These are phyloP conservation scores for Uria lomvia DNA, from an alignment of 2,113 vertebrate genomes.

Conservation along the genomic window DNA sequence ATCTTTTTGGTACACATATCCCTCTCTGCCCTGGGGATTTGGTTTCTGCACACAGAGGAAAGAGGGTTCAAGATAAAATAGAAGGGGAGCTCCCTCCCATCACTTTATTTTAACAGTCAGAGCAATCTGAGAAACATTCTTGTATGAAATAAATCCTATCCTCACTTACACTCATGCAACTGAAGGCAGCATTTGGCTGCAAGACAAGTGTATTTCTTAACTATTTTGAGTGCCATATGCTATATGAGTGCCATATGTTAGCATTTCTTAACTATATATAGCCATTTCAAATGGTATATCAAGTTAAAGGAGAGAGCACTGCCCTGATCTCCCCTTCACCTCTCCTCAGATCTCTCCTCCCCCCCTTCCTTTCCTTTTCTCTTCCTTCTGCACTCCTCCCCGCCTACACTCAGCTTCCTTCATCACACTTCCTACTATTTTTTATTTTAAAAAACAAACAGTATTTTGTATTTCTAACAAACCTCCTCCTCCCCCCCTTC, in stretches of 20 bases:
- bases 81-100: constrained; percentile 32
- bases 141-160: constrained; percentile 61
- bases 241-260: constrained; percentile 63
- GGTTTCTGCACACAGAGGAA: neutral
- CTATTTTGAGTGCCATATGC: constrained; percentile 68
- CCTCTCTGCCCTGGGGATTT: neutral
- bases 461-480: constrained; percentile 36
- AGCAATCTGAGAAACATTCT: constrained; percentile 58
- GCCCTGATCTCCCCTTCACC: constrained; percentile 14
- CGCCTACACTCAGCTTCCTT: neutral
- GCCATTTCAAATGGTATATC: neutral
- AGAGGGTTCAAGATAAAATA: constrained; percentile 16
- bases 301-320: constrained; percentile 19
- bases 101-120: constrained; percentile 38
- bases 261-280: constrained; percentile 60
- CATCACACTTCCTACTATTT: constrained; percentile 34
- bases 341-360: constrained; percentile 12
- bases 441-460: neutral
- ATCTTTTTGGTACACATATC: neutral
- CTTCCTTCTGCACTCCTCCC: constrained; percentile 11
- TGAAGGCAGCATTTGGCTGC: constrained; percentile 61
- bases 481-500: neutral
- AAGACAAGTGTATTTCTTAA: constrained; percentile 66
- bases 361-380: neutral
- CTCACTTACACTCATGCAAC: constrained; percentile 66